These are phyloP conservation scores for Steinernema carpocapsae DNA, from an alignment of 2,888 invertebrate genomes.

Conservation along the genomic window DNA sequence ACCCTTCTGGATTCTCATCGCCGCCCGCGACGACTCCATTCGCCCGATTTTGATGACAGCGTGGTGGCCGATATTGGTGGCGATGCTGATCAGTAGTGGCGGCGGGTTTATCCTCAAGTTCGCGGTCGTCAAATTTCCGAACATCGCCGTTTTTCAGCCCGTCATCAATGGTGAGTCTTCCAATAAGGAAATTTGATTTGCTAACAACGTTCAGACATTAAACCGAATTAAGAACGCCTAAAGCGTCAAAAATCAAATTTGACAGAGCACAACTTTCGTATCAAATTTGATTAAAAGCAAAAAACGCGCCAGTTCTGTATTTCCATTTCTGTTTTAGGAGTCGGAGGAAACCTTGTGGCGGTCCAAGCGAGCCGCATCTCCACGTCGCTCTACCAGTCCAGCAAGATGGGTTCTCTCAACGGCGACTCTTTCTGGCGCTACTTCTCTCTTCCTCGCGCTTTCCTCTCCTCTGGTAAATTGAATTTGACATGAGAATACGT, in stretches of 20 bases:
- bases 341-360: conserved; percentile 62
- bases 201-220: not conserved
- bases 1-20: conserved; percentile 79
- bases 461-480: conserved; percentile 37
- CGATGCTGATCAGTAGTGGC: conserved; percentile 53
- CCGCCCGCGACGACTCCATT: conserved; percentile 81
- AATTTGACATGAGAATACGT: not conserved
- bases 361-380: conserved; percentile 61
- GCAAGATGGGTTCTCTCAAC: conserved; percentile 38
- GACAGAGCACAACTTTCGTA: too few species aligned
- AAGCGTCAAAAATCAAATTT: too few species aligned
- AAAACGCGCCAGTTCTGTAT: too few species aligned
- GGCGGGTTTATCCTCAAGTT: conserved; percentile 60
- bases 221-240: not conserved
- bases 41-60: conserved; percentile 83
- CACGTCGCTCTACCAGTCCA: conserved; percentile 53
- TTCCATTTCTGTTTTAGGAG: conserved; percentile 43
- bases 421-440: conserved; percentile 29
- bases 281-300: too few species aligned
- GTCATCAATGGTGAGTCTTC: conserved; percentile 61
- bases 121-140: conserved; percentile 53
- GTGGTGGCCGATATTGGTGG: conserved; percentile 77
- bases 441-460: conserved; percentile 36
- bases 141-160: conserved; percentile 62
- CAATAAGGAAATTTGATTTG: too few species aligned